Evolutionary conservation across 2,888 invertebrate genomes (phyloP).

Genomic region (Resseliella maxima): DNA sequence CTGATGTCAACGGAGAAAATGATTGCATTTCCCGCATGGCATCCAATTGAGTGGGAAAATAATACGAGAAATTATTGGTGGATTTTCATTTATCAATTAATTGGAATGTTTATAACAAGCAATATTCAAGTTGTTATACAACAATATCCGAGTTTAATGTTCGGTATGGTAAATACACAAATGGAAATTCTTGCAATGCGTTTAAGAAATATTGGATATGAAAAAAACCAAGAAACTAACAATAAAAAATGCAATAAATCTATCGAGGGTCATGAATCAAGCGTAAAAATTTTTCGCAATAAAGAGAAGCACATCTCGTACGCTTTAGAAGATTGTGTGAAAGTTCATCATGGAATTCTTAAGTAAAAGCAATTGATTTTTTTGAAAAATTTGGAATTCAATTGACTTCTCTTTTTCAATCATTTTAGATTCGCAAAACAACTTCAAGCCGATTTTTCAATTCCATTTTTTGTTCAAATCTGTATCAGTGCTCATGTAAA

Average conservation of each 20-base stretch:
- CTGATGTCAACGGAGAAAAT: background rate
- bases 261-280: no score
- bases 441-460: background rate
- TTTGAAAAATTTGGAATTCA: no score
- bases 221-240: no score
- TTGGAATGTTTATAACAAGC: background rate
- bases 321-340: background rate
- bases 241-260: no score
- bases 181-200: background rate
- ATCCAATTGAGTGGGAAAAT: background rate
- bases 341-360: background rate
- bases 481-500: no score
- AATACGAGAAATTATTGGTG: background rate
- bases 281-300: background rate
- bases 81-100: background rate
- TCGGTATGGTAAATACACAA: background rate
- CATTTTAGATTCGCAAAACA: background rate
- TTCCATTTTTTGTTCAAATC: background rate
- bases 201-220: background rate
- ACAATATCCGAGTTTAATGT: background rate
- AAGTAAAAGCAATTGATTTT: background rate
- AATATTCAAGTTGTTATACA: background rate
- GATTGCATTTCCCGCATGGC: background rate
- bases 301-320: background rate
- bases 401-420: no score